Base-by-base conservation (phyloP, 2,888 invertebrate species). In the Rhamnusium bicolor region DNA sequence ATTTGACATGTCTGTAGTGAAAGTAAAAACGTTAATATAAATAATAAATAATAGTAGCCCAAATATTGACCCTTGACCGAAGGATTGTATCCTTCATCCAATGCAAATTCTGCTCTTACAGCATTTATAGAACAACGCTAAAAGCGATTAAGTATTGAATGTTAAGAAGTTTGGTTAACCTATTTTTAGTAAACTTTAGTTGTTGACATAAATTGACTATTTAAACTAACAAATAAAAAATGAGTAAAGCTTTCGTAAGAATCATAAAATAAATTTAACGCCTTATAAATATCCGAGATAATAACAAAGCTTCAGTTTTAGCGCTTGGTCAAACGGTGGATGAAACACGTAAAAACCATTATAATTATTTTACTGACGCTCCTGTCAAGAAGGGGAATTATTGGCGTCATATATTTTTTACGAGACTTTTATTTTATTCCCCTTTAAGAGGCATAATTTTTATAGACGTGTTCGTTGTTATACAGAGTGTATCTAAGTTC, bases 291-390 rank as follows among this genome's bases (percentile, higher is more conserved):
- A n/a, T n/a, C 0, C n/a, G n/a, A 40, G n/a, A 40, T 40, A 5
- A 53, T 24, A 19, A 19, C 51, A 51, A 12, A 24, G n/a, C 19
- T n/a, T 14, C 21, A 12, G 58, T 29, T 46, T 47, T 16, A 47
- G 18, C 21, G 47, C 19, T 47, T 62, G 47, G 47, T 19, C 47
- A 47, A 47, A 47, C 27, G 62, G 8, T n/a, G 14, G 14, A 47
- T 8, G 46, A 49, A 62, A 47, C 62, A 62, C 62, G 62, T 62
- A 62, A 62, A 62, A 14, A 24, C 62, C 47, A 62, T 62, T 46
- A 46, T 46, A 61, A 61, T 61, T 61, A 61, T 61, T 61, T 47
- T 47, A 53, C 19, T 21, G 40, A 40, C n/a, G 40, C 40, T 1
- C n/a, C 3, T 40, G 40, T 24, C 53, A 12, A 24, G 21, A 53